Conservation (phyloP, 2,797 vertebrate species). For the Darevskia nairensis region DNA sequence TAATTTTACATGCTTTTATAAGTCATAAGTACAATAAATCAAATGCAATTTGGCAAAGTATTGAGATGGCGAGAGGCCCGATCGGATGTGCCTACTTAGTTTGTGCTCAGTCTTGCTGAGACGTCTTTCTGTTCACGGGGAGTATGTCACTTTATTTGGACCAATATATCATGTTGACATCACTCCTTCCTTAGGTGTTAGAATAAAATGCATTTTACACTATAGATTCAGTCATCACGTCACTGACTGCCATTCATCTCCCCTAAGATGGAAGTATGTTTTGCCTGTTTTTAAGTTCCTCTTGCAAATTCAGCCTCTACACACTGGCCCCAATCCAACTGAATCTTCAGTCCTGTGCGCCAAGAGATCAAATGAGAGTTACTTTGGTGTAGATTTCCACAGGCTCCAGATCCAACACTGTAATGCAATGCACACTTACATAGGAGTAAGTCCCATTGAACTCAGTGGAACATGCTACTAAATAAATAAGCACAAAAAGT, state of each 20-base stretch:
- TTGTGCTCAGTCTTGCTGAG: conserved; percentile 41
- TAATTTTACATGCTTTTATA: conserved; percentile 68
- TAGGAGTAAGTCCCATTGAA: background rate
- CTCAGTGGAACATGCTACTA: background rate
- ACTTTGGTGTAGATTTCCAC: background rate
- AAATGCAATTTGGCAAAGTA: conserved; percentile 67
- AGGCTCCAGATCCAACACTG: background rate
- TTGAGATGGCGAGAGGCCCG: conserved; percentile 45
- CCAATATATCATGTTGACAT: background rate
- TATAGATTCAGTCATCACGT: conserved; percentile 42
- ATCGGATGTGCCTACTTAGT: conserved; percentile 23
- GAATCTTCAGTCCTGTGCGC: background rate
- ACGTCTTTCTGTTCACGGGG: background rate
- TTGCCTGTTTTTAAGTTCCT: conserved; percentile 17
- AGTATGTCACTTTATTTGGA: conserved; percentile 42
- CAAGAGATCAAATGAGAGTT: background rate
- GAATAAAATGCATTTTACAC: conserved; percentile 8
- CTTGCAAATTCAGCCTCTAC: conserved; percentile 12
- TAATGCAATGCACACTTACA: background rate
- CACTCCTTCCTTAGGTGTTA: background rate
- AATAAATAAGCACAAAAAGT: background rate
- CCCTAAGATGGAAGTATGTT: conserved; percentile 16
- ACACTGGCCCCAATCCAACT: background rate
- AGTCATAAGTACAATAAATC: conserved; percentile 63
- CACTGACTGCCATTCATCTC: conserved; percentile 46